Evolutionary conservation across 2,797 vertebrate genomes (phyloP), one percentile per base, ranked within the genome.

Genomic region (Phoxinus dragarum): DNA sequence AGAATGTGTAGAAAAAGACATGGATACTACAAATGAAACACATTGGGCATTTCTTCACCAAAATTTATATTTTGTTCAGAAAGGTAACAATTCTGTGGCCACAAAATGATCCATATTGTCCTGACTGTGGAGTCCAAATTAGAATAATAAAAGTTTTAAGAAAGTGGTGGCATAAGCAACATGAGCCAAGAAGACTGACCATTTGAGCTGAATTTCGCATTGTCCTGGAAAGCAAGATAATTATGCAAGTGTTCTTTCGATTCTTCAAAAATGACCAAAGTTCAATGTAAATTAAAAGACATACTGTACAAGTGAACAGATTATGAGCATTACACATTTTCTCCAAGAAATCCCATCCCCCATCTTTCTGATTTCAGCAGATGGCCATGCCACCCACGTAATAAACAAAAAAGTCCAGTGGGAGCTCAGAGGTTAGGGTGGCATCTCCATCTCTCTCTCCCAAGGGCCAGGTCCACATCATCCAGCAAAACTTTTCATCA

Each of bases 331-430:
- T 86, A 85, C 69, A 85, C 80, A 89, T 88, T 67, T 88, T 85
- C 79, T 78, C 80, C 66, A 82, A 83, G 82, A 81, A 82, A 86
- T n/a, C 38, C 42, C 77, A 79, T 75, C 77, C 76, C 77, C 82
- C 86, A 71, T 76, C 40, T 82, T 89, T 88, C 71, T 78, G 85
- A 78, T 86, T 88, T 89, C 74, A 90, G 86, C 90, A 91, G 89
- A 91, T 91, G 90, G 89, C 83, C 66, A 42, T 76, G 84, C 89
- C 89, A 87, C 89, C 90, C 89, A 91, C 86, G 69, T 83, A 77
- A 86, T 86, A 84, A 90, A 89, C 73, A 80, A 82, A 85, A 67
- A 73, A 69, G 67, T 87, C 86, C 82, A 47, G 66, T 68, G 81
- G 85, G 87, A 89, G 56, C 76, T 72, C 8, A 40, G 78, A 79